A percentile compares a stretch with the other conserved stretches of the same genome.
phyloP scores from a whole-genome alignment of 2,888 invertebrate species.

The Philereme vetulata region DNA sequence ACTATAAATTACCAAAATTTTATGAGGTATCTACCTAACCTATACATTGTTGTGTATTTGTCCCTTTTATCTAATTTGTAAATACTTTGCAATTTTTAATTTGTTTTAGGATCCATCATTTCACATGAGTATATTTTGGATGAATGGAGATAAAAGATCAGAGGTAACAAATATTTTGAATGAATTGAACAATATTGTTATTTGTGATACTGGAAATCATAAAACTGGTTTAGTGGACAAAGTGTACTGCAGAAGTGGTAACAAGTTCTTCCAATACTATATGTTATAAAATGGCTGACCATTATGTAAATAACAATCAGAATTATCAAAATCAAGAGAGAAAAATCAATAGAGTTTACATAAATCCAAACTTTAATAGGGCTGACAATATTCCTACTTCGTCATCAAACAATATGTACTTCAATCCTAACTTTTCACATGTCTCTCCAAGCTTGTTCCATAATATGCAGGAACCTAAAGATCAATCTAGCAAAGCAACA shows the following conservation, averaged over 20 bases:
- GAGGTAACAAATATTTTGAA: slow-evolving; percentile 75
- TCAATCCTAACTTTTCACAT: slow-evolving; percentile 65
- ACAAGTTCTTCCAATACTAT: slow-evolving; percentile 86
- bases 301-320: slow-evolving; percentile 26
- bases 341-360: slow-evolving; percentile 59
- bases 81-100: slow-evolving; percentile 18
- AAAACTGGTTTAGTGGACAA: slow-evolving; percentile 78
- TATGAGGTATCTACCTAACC: slow-evolving; percentile 85
- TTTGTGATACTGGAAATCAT: slow-evolving; percentile 59
- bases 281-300: slow-evolving; percentile 58
- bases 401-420: slow-evolving; percentile 48
- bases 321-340: slow-evolving; percentile 33
- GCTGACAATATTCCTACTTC: slow-evolving; percentile 10
- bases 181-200: slow-evolving; percentile 71
- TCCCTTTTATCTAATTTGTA: neutral
- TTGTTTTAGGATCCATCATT: slow-evolving; percentile 90
- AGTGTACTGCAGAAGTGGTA: slow-evolving; percentile 89
- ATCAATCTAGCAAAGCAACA: slow-evolving; percentile 44
- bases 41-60: neutral
- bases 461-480: slow-evolving; percentile 9
- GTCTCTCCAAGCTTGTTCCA: slow-evolving; percentile 21
- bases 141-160: slow-evolving; percentile 86
- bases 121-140: slow-evolving; percentile 93
- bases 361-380: slow-evolving; percentile 74
- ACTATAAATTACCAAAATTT: slow-evolving; percentile 90